Evolutionary conservation across 2,888 invertebrate species (phyloP).

Genomic region (Pterostichus madidus): DNA sequence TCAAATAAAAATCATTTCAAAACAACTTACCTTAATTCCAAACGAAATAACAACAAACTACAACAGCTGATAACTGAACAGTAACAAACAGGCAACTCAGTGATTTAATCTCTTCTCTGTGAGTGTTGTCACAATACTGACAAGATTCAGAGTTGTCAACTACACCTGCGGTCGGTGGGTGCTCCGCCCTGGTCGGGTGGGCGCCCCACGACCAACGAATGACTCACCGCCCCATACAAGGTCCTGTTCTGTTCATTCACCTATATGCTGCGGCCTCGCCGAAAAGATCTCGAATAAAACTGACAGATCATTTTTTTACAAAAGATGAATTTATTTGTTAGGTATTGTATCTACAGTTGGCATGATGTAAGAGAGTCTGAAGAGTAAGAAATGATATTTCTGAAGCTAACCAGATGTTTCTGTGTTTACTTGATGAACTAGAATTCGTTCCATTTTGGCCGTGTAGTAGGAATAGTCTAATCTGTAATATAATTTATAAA

Average conservation of each 20-base stretch:
- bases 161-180: conserved; percentile 46
- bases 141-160: conserved; percentile 2
- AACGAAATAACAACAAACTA: conserved; percentile 18
- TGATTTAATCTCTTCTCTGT: conserved; percentile 7
- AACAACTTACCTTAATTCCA: conserved; percentile 19
- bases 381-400: background rate
- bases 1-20: no score
- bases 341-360: conserved; percentile 10
- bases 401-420: conserved; percentile 57
- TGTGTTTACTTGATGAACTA: conserved; percentile 4
- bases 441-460: conserved; percentile 54
- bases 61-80: conserved; percentile 21
- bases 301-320: conserved; percentile 19
- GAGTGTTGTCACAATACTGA: conserved; percentile 50
- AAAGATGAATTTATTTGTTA: conserved; percentile 46
- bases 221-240: conserved; percentile 61
- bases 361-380: background rate
- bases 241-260: conserved; percentile 62
- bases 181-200: conserved; percentile 59
- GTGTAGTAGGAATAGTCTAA: conserved; percentile 61
- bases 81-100: background rate
- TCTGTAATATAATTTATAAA: conserved; percentile 24
- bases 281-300: conserved; percentile 44
- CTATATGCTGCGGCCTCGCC: conserved; percentile 33
- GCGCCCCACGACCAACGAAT: conserved; percentile 39